Percentiles rank a stretch among this genome's conserved stretches.
Evolutionary conservation across 23 tunicate species (phyloP).

Genomic region (Clavelina lepadiformis): DNA sequence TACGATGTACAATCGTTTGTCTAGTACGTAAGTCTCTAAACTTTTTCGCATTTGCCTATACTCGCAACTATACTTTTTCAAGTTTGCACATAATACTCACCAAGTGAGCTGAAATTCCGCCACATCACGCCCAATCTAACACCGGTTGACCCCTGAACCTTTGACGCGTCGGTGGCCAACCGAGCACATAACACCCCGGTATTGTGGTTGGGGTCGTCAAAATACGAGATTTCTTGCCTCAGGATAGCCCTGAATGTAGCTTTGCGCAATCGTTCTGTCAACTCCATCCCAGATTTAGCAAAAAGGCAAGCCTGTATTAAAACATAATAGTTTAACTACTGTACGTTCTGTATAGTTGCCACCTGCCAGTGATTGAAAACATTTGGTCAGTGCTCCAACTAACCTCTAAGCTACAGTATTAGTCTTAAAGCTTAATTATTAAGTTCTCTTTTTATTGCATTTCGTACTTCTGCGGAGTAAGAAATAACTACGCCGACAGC

Average conservation of each 20-base stretch:
- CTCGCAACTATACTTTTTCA: no score
- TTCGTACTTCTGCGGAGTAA: not conserved
- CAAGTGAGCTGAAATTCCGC: slow-evolving; percentile 5
- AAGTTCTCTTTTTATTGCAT: not conserved
- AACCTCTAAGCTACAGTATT: not conserved
- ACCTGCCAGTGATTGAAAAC: not conserved
- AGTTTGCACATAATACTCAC: no score
- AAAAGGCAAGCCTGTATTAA: slow-evolving; percentile 7
- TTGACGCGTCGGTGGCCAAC: slow-evolving; percentile 15
- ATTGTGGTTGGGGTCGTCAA: slow-evolving; percentile 21
- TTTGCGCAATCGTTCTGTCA: slow-evolving; percentile 11
- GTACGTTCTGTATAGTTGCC: not conserved
- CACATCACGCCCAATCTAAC: slow-evolving; percentile 6
- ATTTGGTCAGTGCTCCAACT: not conserved
- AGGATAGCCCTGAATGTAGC: slow-evolving; percentile 8
- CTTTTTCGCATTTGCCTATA: no score
- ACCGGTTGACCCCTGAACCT: slow-evolving; percentile 21
- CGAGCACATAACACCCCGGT: not conserved
- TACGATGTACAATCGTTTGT: no score
- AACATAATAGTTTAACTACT: not conserved
- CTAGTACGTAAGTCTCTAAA: no score
- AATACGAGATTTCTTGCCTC: slow-evolving; percentile 9
- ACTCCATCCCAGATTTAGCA: slow-evolving; percentile 23
- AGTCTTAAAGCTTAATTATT: not conserved
- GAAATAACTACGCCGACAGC: not conserved